These are phyloP conservation scores for Grapholita molesta DNA, from an alignment of 1,140 invertebrate genomes.

Conservation along the genomic window DNA sequence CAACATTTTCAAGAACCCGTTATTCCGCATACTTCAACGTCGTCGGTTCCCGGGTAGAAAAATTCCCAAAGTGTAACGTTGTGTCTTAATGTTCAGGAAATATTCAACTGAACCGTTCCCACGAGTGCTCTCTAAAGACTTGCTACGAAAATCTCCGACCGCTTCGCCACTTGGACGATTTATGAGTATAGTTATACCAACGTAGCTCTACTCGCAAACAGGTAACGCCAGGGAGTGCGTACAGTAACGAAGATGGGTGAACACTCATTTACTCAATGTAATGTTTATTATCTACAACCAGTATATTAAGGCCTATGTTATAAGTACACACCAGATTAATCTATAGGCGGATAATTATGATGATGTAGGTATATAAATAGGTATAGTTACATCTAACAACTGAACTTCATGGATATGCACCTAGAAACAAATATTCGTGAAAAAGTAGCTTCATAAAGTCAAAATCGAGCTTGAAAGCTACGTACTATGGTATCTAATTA, in stretches of 20 bases:
- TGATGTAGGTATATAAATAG: too few relatives aligned
- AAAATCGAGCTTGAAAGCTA: too few relatives aligned
- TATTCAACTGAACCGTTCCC: conserved; percentile 41
- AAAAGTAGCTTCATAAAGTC: too few relatives aligned
- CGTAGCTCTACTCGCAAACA: conserved; percentile 36
- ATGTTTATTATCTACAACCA: too few relatives aligned
- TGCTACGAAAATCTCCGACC: conserved; percentile 43
- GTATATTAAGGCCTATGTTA: too few relatives aligned
- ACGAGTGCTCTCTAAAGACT: conserved; percentile 46
- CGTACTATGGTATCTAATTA: too few relatives aligned
- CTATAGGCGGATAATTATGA: too few relatives aligned
- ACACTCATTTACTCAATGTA: too few relatives aligned
- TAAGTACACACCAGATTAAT: too few relatives aligned
- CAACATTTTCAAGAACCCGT: conserved; percentile 19
- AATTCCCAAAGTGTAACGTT: conserved; percentile 28
- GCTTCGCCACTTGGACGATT: conserved; percentile 46
- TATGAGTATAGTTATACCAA: conserved; percentile 51
- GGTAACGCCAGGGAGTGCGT: conserved; percentile 23
- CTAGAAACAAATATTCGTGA: too few relatives aligned
- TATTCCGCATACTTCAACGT: background rate
- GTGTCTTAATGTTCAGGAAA: conserved; percentile 43
- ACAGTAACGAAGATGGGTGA: background rate
- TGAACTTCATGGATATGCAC: too few relatives aligned
- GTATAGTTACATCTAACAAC: too few relatives aligned
- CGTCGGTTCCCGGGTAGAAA: conserved; percentile 19